Conservation (phyloP, 2,797 vertebrate species). For the Hyperoplus lanceolatus region DNA sequence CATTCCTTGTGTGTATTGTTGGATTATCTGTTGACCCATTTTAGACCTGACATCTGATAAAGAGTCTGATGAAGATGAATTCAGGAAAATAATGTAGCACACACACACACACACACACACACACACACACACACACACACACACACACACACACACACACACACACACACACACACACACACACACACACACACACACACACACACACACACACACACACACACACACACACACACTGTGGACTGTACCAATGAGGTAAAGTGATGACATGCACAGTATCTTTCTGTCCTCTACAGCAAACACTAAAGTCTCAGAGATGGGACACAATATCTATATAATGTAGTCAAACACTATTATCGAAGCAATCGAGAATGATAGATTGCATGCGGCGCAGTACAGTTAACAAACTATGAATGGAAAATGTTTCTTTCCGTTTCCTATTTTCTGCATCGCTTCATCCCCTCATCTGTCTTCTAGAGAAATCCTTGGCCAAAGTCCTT, state of each 20-base stretch:
- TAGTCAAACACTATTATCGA: not conserved
- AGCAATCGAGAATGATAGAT: not conserved
- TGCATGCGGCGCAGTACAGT: not conserved
- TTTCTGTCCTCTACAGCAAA: not conserved
- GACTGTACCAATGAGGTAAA: too few relatives aligned
- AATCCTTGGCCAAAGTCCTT: not conserved
- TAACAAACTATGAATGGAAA: slow-evolving; percentile 5
- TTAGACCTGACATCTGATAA: slow-evolving; percentile 26
- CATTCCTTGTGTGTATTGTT: slow-evolving; percentile 20
- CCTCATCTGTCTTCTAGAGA: not conserved
- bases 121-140: slow-evolving; percentile 23
- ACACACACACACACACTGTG: slow-evolving; percentile 12
- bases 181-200: slow-evolving; percentile 20
- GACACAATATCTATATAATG: not conserved
- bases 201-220: slow-evolving; percentile 23
- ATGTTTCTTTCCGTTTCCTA: not conserved
- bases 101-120: slow-evolving; percentile 21
- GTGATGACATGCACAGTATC: slow-evolving; percentile 7
- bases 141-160: slow-evolving; percentile 23
- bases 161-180: slow-evolving; percentile 24
- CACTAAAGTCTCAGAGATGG: not conserved
- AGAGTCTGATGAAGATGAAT: slow-evolving; percentile 44
- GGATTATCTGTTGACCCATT: slow-evolving; percentile 7
- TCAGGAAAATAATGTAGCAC: slow-evolving; percentile 31
- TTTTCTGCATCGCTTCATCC: slow-evolving; percentile 14